These are phyloP conservation scores for Coryphaenoides rupestris DNA, from an alignment of 2,113 vertebrate species.

Conservation along the genomic window DNA sequence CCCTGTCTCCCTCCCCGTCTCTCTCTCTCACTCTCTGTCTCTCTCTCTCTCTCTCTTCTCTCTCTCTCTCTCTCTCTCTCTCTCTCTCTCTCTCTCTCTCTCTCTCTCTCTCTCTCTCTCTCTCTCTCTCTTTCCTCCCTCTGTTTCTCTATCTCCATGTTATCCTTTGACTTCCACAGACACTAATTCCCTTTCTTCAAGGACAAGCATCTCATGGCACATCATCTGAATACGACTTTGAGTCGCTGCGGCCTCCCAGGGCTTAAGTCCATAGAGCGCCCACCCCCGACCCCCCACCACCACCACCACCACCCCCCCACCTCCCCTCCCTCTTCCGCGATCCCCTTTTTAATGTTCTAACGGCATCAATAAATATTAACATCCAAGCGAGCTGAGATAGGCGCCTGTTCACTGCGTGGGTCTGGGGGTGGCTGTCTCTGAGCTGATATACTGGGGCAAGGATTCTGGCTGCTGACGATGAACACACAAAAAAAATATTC, in stretches of 20 bases:
- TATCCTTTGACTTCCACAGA: constrained; percentile 62
- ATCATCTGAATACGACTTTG: constrained; percentile 72
- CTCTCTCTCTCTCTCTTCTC: too few relatives aligned
- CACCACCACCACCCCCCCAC: constrained; percentile 15
- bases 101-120: too few relatives aligned
- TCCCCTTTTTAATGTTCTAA: constrained; percentile 67
- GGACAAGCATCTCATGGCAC: constrained; percentile 67
- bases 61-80: too few relatives aligned
- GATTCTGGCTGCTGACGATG: constrained; percentile 47
- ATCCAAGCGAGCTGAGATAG: constrained; percentile 54
- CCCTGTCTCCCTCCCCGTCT: too few relatives aligned
- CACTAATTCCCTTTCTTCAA: constrained; percentile 73
- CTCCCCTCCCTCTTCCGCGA: constrained; percentile 33
- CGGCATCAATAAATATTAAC: constrained; percentile 72
- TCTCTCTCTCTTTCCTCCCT: constrained; percentile 10
- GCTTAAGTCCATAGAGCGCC: constrained; percentile 60
- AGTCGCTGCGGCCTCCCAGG: constrained; percentile 59
- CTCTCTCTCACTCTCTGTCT: too few relatives aligned
- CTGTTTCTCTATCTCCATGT: constrained; percentile 32
- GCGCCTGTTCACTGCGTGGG: constrained; percentile 47
- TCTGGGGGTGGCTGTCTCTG: constrained; percentile 49
- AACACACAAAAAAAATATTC: constrained; percentile 18
- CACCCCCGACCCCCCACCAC: constrained; percentile 4
- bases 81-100: too few relatives aligned
- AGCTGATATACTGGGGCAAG: constrained; percentile 38